Percentiles rank a stretch among this genome's conserved stretches.
phyloP scores from a whole-genome alignment of 2,797 vertebrate species.

The Numenius phaeopus region DNA sequence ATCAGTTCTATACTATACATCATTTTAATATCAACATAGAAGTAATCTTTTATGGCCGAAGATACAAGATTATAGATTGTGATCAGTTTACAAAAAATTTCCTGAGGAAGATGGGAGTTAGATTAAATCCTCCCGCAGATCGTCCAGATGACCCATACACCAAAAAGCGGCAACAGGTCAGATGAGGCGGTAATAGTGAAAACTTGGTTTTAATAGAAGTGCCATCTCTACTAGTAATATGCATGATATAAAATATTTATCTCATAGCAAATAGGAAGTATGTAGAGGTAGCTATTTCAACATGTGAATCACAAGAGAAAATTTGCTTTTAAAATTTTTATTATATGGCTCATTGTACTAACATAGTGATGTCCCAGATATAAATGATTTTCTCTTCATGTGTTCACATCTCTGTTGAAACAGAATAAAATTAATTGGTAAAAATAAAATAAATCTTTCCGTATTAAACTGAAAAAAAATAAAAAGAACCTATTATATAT shows the following conservation, averaged over 20 bases:
- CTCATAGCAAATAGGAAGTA: background rate
- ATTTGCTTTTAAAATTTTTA: background rate
- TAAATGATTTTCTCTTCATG: conserved; percentile 6
- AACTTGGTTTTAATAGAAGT: background rate
- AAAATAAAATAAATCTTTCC: background rate
- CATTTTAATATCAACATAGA: conserved; percentile 90
- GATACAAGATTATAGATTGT: conserved; percentile 87
- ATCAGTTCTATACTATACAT: conserved; percentile 87
- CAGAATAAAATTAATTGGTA: background rate
- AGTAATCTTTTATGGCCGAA: conserved; percentile 85
- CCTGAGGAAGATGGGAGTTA: conserved; percentile 86
- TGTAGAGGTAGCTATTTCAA: background rate
- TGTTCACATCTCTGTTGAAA: background rate
- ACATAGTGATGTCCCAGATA: background rate
- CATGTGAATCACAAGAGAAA: background rate
- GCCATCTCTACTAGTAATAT: background rate
- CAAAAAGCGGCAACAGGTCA: conserved; percentile 82
- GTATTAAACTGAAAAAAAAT: background rate
- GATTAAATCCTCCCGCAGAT: conserved; percentile 75
- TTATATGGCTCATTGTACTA: background rate
- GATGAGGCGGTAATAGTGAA: background rate
- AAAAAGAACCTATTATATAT: background rate
- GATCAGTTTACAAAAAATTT: conserved; percentile 90
- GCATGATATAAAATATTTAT: background rate
- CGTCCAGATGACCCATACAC: conserved; percentile 87